These are phyloP conservation scores for Aphelenchoides avenae DNA, from an alignment of 1,140 invertebrate genomes.

Conservation along the genomic window DNA sequence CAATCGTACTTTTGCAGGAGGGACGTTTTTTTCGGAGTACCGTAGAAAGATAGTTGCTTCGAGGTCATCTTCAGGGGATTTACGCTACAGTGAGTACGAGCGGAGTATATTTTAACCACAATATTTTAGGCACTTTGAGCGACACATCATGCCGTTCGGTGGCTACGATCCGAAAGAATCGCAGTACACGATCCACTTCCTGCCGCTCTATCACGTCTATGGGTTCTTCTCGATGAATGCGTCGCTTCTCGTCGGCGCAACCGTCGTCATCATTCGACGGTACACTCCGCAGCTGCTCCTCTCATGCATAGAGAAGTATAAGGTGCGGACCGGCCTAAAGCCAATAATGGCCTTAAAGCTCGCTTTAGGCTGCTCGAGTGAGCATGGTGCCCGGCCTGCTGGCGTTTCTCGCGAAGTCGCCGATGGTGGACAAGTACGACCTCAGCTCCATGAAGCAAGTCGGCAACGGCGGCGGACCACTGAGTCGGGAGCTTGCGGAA, in stretches of 20 bases:
- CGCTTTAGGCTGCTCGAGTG: constrained; percentile 8
- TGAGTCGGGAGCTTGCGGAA: constrained; percentile 3
- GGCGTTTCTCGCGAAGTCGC: constrained; percentile 2
- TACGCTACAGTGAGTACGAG: too few species aligned
- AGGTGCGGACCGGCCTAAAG: constrained; percentile 69
- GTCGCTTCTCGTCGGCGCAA: constrained; percentile 65
- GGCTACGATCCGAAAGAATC: too few species aligned
- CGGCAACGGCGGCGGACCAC: constrained; percentile 2
- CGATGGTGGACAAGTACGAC: constrained; percentile 20
- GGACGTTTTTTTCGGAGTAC: too few species aligned
- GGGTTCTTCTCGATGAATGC: constrained; percentile 65
- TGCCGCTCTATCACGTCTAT: constrained; percentile 82
- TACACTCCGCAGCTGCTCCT: constrained; percentile 10
- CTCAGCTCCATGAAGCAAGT: constrained; percentile 3
- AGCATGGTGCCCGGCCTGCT: constrained; percentile 9
- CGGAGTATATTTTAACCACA: too few species aligned
- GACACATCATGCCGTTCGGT: too few species aligned
- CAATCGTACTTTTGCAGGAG: too few species aligned
- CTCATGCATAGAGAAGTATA: constrained; percentile 10
- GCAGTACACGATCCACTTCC: constrained; percentile 59
- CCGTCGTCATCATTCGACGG: constrained; percentile 46
- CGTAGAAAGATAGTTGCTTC: too few species aligned
- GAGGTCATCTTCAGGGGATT: too few species aligned
- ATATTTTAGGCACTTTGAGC: too few species aligned
- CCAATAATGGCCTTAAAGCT: constrained; percentile 67